Percentiles rank a stretch among this genome's conserved stretches.
These are phyloP conservation scores for Caenorhabditis sulstoni DNA, from an alignment of 2,888 invertebrate species.

Conservation along the genomic window DNA sequence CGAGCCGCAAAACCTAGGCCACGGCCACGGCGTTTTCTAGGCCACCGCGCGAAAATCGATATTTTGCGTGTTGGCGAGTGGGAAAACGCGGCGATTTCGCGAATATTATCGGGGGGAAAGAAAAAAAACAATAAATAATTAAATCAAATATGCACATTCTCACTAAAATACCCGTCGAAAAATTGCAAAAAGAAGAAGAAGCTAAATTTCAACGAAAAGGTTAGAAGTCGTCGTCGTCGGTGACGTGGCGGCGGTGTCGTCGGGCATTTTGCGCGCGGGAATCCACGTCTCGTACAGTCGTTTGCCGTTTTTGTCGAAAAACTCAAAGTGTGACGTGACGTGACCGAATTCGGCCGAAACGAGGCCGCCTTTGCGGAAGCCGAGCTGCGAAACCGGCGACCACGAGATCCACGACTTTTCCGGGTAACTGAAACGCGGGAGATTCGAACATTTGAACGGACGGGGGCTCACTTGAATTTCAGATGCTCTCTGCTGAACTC, in stretches of 20 bases:
- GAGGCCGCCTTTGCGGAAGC: conserved; percentile 80
- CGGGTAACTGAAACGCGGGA: conserved; percentile 78
- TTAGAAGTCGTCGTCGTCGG: conserved; percentile 10
- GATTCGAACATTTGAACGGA: not conserved
- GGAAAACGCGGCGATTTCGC: too few species aligned
- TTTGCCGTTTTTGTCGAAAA: conserved; percentile 55
- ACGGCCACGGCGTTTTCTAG: too few species aligned
- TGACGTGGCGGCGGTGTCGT: not conserved
- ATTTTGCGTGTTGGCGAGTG: too few species aligned
- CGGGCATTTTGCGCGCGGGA: conserved; percentile 30
- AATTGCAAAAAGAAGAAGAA: conserved; percentile 8
- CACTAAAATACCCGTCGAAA: conserved; percentile 28
- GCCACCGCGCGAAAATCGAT: too few species aligned
- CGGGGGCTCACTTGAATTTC: conserved; percentile 59
- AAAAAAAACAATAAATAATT: too few species aligned
- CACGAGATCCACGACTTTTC: conserved; percentile 59
- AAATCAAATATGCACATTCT: conserved; percentile 18
- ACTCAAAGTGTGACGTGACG: conserved; percentile 30
- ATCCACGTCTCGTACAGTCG: conserved; percentile 26
- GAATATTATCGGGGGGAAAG: too few species aligned
- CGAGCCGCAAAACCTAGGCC: too few species aligned
- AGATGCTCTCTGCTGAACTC: conserved; percentile 50
- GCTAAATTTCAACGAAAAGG: conserved; percentile 34
- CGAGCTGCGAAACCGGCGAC: conserved; percentile 77
- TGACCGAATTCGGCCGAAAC: conserved; percentile 72